Evolutionary conservation across 2,888 invertebrate genomes (phyloP), one percentile per base, ranked within the genome.

Genomic region (Lasius fuliginosus): DNA sequence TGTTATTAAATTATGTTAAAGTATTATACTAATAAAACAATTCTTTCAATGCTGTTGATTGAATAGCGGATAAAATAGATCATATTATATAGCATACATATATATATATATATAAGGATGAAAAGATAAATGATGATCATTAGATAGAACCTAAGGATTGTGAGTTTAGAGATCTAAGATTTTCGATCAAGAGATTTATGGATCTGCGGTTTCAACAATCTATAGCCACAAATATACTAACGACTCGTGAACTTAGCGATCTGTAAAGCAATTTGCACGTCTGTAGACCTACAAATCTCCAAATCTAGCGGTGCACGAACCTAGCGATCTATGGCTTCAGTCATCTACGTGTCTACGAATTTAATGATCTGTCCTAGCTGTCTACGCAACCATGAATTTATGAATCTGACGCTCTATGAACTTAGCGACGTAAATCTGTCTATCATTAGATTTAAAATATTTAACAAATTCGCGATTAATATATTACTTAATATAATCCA

Each of bases 311-410:
- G 33, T 77, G 49, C 36, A 49, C 36, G 53, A 68, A 68, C 1
- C 15, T 42, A 68, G 69, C 71, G 42, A 79, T 79, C 71, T 58
- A 42, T 18, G 6, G 12, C 15, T 79, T 46, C 42, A 71, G 18
- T 36, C 27, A 33, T 69, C 42, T 33, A 56, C 53, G 6, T 42
- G 36, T 71, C 27, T 79, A 81, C 30, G 46, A 79, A 81, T 73
- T 71, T 49, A 62, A 81, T 23, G 56, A 71, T 71, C 18, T 58
- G 77, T 3, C 33, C 73, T 27, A 71, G 33, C 33, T 79, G 6
- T n/a, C 60, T 49, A n/a, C 60, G 71, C 58, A 46, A 71, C 73
- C 73, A 73, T 81, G 73, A 81, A 81, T 46, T 62, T 62, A 49
- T 27, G 8, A 79, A 60, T 4, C n/a, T 46, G 15, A 23, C 30